Evolutionary conservation across 2,113 vertebrate species (phyloP).

Genomic region (Callipepla californica): DNA sequence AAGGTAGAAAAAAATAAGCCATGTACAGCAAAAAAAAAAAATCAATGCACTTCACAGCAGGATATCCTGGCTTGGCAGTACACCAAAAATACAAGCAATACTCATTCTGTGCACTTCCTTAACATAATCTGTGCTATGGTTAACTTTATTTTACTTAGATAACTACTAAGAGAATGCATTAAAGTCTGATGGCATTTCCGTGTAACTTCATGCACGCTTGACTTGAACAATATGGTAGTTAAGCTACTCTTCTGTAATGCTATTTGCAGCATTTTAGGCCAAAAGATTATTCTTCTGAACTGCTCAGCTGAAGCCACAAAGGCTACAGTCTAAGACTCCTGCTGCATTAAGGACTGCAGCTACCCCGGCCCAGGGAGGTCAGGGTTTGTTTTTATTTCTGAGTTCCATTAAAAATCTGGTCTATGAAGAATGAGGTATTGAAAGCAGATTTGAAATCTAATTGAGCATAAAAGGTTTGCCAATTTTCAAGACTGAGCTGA

Average conservation of each 20-base stretch:
- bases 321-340: neutral
- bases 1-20: constrained; percentile 19
- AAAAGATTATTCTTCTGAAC: neutral
- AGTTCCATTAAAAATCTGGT: constrained; percentile 15
- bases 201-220: neutral
- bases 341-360: neutral
- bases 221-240: constrained; percentile 1
- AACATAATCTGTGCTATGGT: constrained; percentile 13
- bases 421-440: constrained; percentile 47
- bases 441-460: constrained; percentile 38
- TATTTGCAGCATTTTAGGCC: neutral
- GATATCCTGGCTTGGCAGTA: constrained; percentile 46
- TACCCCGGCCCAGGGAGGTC: neutral
- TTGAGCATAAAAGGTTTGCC: constrained; percentile 29
- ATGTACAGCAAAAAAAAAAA: neutral
- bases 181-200: constrained; percentile 52
- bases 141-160: constrained; percentile 32
- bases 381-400: neutral
- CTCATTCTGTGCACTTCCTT: constrained; percentile 27
- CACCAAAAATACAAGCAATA: constrained; percentile 36
- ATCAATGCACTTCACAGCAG: constrained; percentile 28
- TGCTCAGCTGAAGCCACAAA: neutral
- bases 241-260: neutral
- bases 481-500: constrained; percentile 41
- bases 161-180: constrained; percentile 33